Base-by-base conservation (phyloP, 2,888 invertebrate species). In the Scaptomyza cyrtandrae region DNA sequence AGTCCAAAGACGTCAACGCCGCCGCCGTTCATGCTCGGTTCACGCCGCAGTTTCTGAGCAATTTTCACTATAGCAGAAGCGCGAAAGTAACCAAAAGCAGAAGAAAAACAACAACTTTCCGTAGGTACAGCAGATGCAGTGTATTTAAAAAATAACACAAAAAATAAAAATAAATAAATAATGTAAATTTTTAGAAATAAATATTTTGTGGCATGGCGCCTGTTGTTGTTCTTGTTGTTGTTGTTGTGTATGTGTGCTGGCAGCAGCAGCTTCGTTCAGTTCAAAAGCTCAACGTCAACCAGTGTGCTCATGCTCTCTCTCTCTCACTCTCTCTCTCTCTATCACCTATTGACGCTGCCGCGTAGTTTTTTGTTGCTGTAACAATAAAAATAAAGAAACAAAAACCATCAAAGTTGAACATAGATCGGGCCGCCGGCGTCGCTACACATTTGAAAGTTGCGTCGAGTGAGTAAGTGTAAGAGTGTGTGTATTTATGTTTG, bases 1-100 rank as follows among this genome's bases (percentile, higher is more conserved):
- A 79, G 86, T 68, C 65, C 69, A 76, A 79, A 86, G 80, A 80
- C 83, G 83, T 75, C 35, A 10, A 10, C 35, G 35, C 14, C 39
- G 79, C 65, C 67, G 71, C 66, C 71, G 78, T 52, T 41, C 60
- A 71, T 61, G 67, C 64, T 64, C 77, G 19, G 19, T 19, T 55
- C 69, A 35, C 76, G 68, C 48, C 78, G 62, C 67, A 66, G 66
- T 67, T 63, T 44, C 48, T 31, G 16, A 33, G 33, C 57, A 58
- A 41, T 59, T 60, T 55, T 63, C 39, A 39, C 11, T 31, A 11
- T 71, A 58, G 55, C 70, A 29, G 49, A 60, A 54, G 52, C 57
- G 58, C 61, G 61, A 67, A 61, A 57, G 14, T 48, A 57, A 44
- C 9, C 7, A 41, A n/a, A 52, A 19, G 33, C 3, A 10, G 45